Evolutionary conservation across 2,888 invertebrate species (phyloP).

Genomic region (Leptinotarsa rubiginosa): DNA sequence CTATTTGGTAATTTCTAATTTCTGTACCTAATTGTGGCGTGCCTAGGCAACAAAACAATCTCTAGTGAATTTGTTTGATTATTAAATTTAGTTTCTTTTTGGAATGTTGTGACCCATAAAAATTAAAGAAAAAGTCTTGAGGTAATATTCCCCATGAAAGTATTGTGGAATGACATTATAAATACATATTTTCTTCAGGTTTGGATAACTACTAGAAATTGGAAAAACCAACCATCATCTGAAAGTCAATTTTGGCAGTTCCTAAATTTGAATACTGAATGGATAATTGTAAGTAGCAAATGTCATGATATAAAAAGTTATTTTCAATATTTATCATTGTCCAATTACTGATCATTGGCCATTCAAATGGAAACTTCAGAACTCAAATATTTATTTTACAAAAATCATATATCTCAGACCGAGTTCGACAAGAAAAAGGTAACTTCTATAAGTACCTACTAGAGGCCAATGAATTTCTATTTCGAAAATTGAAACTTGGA

Average conservation of each 20-base stretch:
- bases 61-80: conserved; percentile 56
- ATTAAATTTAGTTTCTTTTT: conserved; percentile 53
- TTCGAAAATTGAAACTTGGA: too few relatives aligned
- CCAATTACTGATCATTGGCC: neutral
- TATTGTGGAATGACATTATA: neutral
- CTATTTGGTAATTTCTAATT: conserved; percentile 14
- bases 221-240: conserved; percentile 29
- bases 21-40: conserved; percentile 39
- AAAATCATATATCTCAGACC: too few relatives aligned
- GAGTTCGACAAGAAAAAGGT: too few relatives aligned
- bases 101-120: conserved; percentile 43
- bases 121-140: conserved; percentile 15
- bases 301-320: neutral
- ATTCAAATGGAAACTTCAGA: too few relatives aligned
- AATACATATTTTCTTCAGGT: conserved; percentile 25
- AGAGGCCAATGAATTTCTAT: too few relatives aligned
- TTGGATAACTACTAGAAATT: conserved; percentile 35
- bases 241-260: conserved; percentile 36
- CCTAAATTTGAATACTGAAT: conserved; percentile 39
- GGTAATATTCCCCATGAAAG: neutral
- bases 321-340: neutral
- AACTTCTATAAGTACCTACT: too few relatives aligned
- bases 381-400: too few relatives aligned
- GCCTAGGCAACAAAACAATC: conserved; percentile 58
- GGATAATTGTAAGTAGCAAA: conserved; percentile 36